Evolutionary conservation across 2,888 invertebrate genomes (phyloP).

Genomic region (Crocallis elinguaria): DNA sequence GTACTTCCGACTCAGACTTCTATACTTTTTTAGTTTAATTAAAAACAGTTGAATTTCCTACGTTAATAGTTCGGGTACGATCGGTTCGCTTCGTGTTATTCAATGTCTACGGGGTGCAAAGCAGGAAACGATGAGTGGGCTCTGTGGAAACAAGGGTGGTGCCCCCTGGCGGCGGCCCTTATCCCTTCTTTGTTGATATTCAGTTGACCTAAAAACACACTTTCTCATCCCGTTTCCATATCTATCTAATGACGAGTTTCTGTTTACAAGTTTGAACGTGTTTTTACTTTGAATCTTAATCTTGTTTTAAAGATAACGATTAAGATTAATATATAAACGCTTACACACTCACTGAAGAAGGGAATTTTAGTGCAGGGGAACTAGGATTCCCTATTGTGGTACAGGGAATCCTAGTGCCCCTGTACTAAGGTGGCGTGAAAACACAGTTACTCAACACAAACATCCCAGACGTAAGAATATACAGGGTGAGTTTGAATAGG

Average conservation of each 20-base stretch:
- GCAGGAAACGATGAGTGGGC: constrained; percentile 41
- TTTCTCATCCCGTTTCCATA: constrained; percentile 49
- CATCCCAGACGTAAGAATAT: too few relatives aligned
- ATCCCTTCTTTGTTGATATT: constrained; percentile 68
- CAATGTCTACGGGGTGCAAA: constrained; percentile 31
- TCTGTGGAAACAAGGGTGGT: constrained; percentile 39
- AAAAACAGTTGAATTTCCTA: not conserved
- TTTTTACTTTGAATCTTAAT: not conserved
- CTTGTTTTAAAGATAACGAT: not conserved
- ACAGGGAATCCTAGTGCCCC: too few relatives aligned
- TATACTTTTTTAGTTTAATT: too few relatives aligned
- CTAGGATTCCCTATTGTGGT: too few relatives aligned
- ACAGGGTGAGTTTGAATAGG: too few relatives aligned
- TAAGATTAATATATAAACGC: too few relatives aligned
- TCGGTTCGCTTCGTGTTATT: constrained; percentile 28
- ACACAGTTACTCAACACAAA: too few relatives aligned
- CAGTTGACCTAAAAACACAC: constrained; percentile 79
- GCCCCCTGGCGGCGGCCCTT: constrained; percentile 47
- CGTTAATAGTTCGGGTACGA: constrained; percentile 3
- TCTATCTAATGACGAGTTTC: constrained; percentile 27
- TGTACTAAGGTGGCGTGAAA: too few relatives aligned
- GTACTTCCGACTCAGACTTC: too few relatives aligned
- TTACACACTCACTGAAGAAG: too few relatives aligned
- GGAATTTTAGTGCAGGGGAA: too few relatives aligned
- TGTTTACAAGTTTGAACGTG: constrained; percentile 22